Percentiles rank a stretch among this genome's conserved stretches.
Conservation (phyloP, 1,140 invertebrate species). For the Megalopta genalis region DNA sequence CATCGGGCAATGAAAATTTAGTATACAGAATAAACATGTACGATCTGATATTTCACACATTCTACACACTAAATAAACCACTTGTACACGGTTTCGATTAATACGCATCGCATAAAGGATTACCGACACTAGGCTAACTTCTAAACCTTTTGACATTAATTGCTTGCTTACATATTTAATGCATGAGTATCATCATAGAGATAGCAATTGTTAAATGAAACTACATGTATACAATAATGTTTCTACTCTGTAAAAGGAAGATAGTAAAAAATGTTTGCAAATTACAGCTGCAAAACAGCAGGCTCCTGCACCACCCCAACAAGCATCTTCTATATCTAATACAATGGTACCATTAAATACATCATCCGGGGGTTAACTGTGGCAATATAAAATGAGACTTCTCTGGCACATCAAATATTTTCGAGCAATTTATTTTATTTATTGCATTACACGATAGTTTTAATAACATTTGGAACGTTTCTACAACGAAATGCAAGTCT, state of each 20-base stretch:
- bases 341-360: conserved; percentile 69
- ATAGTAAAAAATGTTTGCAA: conserved; percentile 62
- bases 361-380: conserved; percentile 69
- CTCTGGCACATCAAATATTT: conserved; percentile 68
- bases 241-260: conserved; percentile 1
- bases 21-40: conserved; percentile 1
- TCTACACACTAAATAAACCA: no score
- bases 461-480: conserved; percentile 16
- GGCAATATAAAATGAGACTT: conserved; percentile 71
- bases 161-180: not conserved
- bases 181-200: conserved; percentile 13
- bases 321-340: conserved; percentile 68
- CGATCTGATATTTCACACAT: not conserved
- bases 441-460: conserved; percentile 43
- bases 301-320: conserved; percentile 73
- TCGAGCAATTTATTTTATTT: conserved; percentile 53
- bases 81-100: not conserved
- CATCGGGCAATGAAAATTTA: not conserved
- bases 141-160: not conserved
- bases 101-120: not conserved
- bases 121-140: not conserved
- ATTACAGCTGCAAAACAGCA: conserved; percentile 77
- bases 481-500: not conserved
- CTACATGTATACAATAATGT: conserved; percentile 4
- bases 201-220: not conserved